Conservation (phyloP, 1,140 invertebrate genomes). For the Brachionus manjavacas region DNA sequence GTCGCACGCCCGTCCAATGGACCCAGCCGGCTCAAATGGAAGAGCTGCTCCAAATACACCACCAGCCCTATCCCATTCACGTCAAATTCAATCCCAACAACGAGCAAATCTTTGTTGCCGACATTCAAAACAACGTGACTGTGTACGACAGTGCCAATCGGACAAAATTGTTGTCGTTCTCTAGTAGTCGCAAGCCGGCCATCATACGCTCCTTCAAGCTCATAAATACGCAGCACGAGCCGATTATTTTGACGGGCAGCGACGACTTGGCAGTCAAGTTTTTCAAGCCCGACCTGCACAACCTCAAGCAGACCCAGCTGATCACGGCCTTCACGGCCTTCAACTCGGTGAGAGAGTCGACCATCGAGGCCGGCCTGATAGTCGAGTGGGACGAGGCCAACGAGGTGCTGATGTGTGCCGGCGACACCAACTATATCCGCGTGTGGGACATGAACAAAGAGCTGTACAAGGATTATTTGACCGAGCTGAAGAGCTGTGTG, state of each 20-base stretch:
- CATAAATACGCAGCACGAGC: conserved; percentile 19
- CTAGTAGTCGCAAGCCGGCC: background rate
- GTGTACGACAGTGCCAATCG: conserved; percentile 19
- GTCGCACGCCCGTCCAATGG: background rate
- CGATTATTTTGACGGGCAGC: background rate
- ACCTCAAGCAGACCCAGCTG: background rate
- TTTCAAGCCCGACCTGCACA: background rate
- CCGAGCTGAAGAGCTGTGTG: conserved; percentile 20
- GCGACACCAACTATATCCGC: background rate
- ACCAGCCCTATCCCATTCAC: background rate
- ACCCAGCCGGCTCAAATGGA: background rate
- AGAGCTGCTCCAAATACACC: background rate
- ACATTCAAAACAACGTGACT: background rate
- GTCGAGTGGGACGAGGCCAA: conserved; percentile 25
- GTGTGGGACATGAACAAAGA: conserved; percentile 31
- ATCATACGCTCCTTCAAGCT: conserved; percentile 22
- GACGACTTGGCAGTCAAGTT: background rate
- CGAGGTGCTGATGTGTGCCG: conserved; percentile 25
- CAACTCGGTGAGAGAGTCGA: background rate
- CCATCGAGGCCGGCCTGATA: background rate
- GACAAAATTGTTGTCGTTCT: background rate
- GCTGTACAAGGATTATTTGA: conserved; percentile 30
- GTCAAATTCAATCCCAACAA: conserved; percentile 7
- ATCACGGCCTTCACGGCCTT: conserved; percentile 29
- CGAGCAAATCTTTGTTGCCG: conserved; percentile 29